Evolutionary conservation across 2,888 invertebrate genomes (phyloP), one percentile per base, ranked within the genome.

Genomic region (Caenorhabditis angaria): DNA sequence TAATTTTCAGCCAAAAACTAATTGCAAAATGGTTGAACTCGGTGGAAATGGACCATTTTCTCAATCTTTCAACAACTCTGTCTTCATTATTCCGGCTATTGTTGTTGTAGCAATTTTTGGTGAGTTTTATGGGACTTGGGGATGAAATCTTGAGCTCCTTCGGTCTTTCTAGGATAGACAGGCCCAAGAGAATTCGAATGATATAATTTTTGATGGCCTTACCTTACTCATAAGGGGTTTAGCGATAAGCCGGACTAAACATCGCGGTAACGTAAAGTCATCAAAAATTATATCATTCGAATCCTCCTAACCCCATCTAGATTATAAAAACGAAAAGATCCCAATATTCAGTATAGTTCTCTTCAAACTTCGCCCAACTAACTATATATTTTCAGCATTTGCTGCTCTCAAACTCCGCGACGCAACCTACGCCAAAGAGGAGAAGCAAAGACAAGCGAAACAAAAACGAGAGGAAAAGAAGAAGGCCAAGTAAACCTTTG

Each of bases 41-140:
- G 81, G 81, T 22, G 70, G 76, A 57, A 79, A 79, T 50, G 70
- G 73, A 51, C 81, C 81, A 29, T 80, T 66, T 67, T 71, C 74
- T 10, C 78, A 78, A 47, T 77, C 78, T 80, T 94, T 94, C 89
- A 93, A 93, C 77, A 94, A 94, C 89, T 90, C 92, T 53, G 93
- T 94, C 80, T 94, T 94, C 88, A 92, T 94, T 83, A 88, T 94
- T 84, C 94, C 94, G 81, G 94, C 92, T 61, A 91, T 94, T 81
- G 91, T 94, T 80, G 92, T 94, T 82, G 89, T 92, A 81, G 91
- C 92, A 80, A 90, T 94, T 87, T 91, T 93, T 89, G 92, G 94
- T 94, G 4, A 62, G 66, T 70, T 57, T 61, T 54, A 22, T n/a
- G 8, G 28, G 6, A 25, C n/a, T 47, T 35, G n/a, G 47, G 41